Base-by-base conservation (phyloP, 64 coral and sea anemone genomes). In the Platygyra sinensis region DNA sequence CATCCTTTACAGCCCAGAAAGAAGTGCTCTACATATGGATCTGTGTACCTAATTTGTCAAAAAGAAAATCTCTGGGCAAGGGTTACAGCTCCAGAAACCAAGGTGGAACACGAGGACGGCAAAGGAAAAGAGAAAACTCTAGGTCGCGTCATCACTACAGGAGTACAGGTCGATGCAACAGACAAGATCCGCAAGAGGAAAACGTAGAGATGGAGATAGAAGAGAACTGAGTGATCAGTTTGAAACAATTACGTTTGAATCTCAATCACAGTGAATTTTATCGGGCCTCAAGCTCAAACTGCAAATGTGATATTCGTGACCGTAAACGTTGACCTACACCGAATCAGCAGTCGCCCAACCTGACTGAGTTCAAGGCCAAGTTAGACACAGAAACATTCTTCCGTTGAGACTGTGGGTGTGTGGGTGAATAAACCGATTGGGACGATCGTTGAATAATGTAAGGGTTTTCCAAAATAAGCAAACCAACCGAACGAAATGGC, bases 311-410 rank as follows among this genome's bases (percentile, higher is more conserved):
- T 89, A 39, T 91, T 91, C 62, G 90, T n/a, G 0, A 74, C 79
- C 4, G 77, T 96, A 33, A 72, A 73, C 20, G n/a, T 36, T 96
- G 57, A 89, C 18, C 30, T 96, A 64, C 24, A 77, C 74, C 74
- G 39, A 55, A 69, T 64, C 14, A 16, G n/a, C 64, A 62, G 84
- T 5, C 31, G 63, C 7, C 60, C 18, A 74, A n/a, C n/a, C n/a
- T n/a, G n/a, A 42, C 89, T 19, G 9, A 36, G 33, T 3, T 36
- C 33, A 89, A 87, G 81, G 90, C 77, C 0, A 92, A 92, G 9
- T 11, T 92, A 29, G 89, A 96, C 78, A 89, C 78, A 20, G 90
- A 62, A 96, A 92, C 86, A 77, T 96, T 18, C 62, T 92, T 18
- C 89, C 86, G 0, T 29, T 85, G 13, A 55, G 77, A 31, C 67